phyloP scores from a whole-genome alignment of 2,888 invertebrate genomes.

The Sphaerophoria taeniata region DNA sequence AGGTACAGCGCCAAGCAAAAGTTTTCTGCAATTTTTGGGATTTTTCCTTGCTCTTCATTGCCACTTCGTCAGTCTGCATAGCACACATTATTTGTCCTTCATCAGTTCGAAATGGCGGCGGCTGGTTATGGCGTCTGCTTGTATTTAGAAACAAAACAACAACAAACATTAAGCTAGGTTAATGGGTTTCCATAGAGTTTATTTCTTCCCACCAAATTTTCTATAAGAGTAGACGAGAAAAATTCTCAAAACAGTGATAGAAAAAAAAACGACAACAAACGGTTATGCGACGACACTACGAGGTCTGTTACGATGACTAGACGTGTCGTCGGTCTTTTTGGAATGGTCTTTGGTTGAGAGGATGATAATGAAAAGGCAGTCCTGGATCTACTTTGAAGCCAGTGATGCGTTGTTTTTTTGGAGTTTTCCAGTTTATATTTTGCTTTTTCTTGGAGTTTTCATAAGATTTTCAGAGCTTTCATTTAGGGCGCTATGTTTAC shows the following conservation, averaged over 20 bases:
- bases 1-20: slow-evolving; percentile 51
- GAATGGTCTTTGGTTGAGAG: too few species aligned
- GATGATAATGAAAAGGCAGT: slow-evolving; percentile 26
- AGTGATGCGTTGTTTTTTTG: too few species aligned
- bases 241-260: slow-evolving; percentile 40
- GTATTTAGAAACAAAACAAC: slow-evolving; percentile 9
- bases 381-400: too few species aligned
- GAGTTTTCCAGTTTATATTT: too few species aligned
- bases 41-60: slow-evolving; percentile 21
- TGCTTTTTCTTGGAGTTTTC: too few species aligned
- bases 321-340: not conserved
- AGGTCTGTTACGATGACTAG: not conserved
- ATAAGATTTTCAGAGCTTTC: too few species aligned
- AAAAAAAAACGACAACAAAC: slow-evolving; percentile 35
- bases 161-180: slow-evolving; percentile 48
- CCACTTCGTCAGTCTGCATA: not conserved
- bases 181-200: slow-evolving; percentile 69
- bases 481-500: too few species aligned
- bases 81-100: slow-evolving; percentile 9
- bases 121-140: slow-evolving; percentile 23
- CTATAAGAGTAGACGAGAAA: slow-evolving; percentile 21
- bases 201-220: slow-evolving; percentile 70
- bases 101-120: slow-evolving; percentile 9
- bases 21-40: slow-evolving; percentile 66
- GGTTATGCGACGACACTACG: not conserved